Conservation (phyloP, 1,140 invertebrate species). For the Sarcophaga bullata region DNA sequence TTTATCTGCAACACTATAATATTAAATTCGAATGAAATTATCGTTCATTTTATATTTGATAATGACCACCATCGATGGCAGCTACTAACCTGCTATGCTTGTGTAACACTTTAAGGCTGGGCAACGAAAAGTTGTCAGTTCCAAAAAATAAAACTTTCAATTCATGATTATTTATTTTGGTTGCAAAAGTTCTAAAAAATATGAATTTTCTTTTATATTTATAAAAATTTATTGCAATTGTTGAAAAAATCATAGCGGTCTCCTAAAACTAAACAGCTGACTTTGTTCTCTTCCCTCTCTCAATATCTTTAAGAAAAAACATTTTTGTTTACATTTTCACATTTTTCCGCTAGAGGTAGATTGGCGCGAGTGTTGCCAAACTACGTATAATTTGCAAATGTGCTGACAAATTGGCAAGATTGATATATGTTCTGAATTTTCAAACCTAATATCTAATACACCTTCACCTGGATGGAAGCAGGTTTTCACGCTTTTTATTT, state of each 20-base stretch:
- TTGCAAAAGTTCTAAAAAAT: not conserved
- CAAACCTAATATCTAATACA: too few relatives aligned
- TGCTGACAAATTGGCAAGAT: too few relatives aligned
- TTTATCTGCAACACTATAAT: not conserved
- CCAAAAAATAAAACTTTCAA: constrained; percentile 77
- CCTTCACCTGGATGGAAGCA: too few relatives aligned
- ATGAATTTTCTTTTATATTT: constrained; percentile 45
- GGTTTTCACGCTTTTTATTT: too few relatives aligned
- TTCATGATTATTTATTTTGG: not conserved
- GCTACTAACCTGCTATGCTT: constrained; percentile 36
- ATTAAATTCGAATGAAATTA: not conserved
- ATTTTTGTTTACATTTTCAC: too few relatives aligned
- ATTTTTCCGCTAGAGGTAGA: not conserved
- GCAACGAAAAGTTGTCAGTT: constrained; percentile 74
- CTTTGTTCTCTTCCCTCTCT: not conserved
- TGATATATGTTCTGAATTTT: too few relatives aligned
- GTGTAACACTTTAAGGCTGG: constrained; percentile 69
- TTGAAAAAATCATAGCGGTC: constrained; percentile 18
- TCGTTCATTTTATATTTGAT: too few relatives aligned
- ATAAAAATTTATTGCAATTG: constrained; percentile 41
- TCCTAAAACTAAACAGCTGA: constrained; percentile 31
- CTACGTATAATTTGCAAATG: too few relatives aligned
- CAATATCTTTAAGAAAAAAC: not conserved
- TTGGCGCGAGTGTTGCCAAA: not conserved
- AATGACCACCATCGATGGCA: not conserved